Evolutionary conservation across 2,113 vertebrate genomes (phyloP).

Genomic region (Rhinichthys klamathensis): DNA sequence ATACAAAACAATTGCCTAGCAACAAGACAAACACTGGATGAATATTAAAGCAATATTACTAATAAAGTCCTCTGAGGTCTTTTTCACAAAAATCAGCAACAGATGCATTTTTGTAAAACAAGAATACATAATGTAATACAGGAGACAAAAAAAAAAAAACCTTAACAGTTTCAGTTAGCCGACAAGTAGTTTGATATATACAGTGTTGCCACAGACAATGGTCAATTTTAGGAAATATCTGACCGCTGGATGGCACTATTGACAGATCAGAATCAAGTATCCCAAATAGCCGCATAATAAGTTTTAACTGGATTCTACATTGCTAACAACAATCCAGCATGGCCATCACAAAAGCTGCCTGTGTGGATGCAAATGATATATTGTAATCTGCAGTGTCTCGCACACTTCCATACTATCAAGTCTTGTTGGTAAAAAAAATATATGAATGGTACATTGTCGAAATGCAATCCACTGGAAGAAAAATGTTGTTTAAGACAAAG

Average conservation of each 20-base stretch:
- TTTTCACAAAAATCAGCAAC: too few relatives aligned
- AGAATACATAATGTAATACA: too few relatives aligned
- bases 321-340: background rate
- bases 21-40: too few relatives aligned
- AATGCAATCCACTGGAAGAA: constrained; percentile 51
- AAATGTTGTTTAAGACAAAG: constrained; percentile 58
- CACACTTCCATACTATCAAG: background rate
- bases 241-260: background rate
- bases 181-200: too few relatives aligned
- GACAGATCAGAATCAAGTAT: background rate
- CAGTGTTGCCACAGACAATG: too few relatives aligned
- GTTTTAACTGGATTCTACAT: background rate
- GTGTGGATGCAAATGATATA: background rate
- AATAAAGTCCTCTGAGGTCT: too few relatives aligned
- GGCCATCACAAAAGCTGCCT: background rate
- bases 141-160: too few relatives aligned
- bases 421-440: constrained; percentile 19
- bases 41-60: too few relatives aligned
- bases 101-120: too few relatives aligned
- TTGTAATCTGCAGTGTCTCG: background rate
- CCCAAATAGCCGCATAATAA: background rate
- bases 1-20: too few relatives aligned
- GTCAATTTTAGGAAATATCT: background rate
- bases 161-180: too few relatives aligned
- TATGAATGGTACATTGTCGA: constrained; percentile 57